A percentile compares a stretch with the other conserved stretches of the same genome.
Evolutionary conservation across 2,888 invertebrate species (phyloP).

Genomic region (Diadegma fenestrale): DNA sequence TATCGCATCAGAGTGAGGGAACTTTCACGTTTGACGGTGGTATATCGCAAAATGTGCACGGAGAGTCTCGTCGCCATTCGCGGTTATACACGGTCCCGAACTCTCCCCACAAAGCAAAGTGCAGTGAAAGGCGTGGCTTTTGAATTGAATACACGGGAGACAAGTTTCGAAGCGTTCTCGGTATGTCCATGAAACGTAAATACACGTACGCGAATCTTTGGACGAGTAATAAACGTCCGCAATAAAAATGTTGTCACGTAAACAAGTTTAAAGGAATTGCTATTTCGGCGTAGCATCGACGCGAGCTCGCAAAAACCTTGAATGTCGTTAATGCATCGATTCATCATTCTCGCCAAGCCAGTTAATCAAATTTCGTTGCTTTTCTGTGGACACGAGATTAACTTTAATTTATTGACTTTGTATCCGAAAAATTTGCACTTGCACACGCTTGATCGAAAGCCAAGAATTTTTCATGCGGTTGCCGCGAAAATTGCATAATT

Average conservation of each 20-base stretch:
- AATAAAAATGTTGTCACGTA: conserved; percentile 58
- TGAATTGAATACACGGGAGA: conserved; percentile 20
- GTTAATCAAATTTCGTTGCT: conserved; percentile 25
- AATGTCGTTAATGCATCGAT: conserved; percentile 48
- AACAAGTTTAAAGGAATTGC: conserved; percentile 63
- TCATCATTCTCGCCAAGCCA: conserved; percentile 24
- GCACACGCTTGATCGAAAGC: conserved; percentile 10
- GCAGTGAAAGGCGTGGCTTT: conserved; percentile 71
- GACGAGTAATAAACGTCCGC: conserved; percentile 37
- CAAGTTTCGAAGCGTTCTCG: conserved; percentile 19
- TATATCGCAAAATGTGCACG: conserved; percentile 37
- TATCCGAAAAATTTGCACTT: conserved; percentile 24
- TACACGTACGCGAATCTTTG: conserved; percentile 14
- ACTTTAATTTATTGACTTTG: background rate
- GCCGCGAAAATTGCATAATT: conserved; percentile 8
- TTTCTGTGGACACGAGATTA: background rate
- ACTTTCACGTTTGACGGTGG: conserved; percentile 62
- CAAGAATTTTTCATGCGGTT: conserved; percentile 32
- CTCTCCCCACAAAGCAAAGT: conserved; percentile 52
- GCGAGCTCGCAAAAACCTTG: conserved; percentile 21
- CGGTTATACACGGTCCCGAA: conserved; percentile 52
- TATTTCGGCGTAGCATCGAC: conserved; percentile 44
- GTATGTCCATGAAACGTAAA: conserved; percentile 5
- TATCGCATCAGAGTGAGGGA: conserved; percentile 50
- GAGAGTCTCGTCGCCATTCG: conserved; percentile 66